phyloP scores from a whole-genome alignment of 2,113 vertebrate species.

The Chlorodrepanis virens region DNA sequence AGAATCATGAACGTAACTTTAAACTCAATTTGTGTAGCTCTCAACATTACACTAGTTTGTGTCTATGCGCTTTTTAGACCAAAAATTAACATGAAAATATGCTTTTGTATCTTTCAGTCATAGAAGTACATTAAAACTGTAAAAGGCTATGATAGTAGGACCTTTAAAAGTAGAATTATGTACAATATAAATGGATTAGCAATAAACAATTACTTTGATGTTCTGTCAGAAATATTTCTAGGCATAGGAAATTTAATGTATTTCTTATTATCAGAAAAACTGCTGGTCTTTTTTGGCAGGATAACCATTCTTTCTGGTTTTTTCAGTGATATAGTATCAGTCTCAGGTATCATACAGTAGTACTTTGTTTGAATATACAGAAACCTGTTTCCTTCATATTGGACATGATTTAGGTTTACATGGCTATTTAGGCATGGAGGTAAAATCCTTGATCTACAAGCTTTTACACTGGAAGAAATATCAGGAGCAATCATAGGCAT shows the following conservation, averaged over 20 bases:
- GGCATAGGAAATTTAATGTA: neutral
- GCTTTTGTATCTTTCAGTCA: neutral
- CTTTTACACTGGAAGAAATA: neutral
- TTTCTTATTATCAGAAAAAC: neutral
- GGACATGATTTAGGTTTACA: neutral
- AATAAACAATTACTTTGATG: neutral
- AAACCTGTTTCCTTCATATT: neutral
- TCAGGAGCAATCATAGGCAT: neutral
- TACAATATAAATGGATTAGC: neutral
- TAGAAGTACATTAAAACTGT: neutral
- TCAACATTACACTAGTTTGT: neutral
- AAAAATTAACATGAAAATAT: neutral
- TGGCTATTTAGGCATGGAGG: neutral
- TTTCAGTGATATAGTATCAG: neutral
- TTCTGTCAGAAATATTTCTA: neutral
- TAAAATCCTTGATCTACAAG: neutral
- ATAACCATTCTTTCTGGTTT: rapidly evolving
- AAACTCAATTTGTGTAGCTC: neutral
- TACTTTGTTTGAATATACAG: neutral
- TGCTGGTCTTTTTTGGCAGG: neutral
- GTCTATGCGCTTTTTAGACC: neutral
- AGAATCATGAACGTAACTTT: neutral
- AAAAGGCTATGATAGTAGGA: neutral
- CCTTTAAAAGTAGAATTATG: neutral
- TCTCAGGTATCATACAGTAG: neutral